Conservation (phyloP, 2,797 vertebrate species). For the Pseudocheirus occidentalis region DNA sequence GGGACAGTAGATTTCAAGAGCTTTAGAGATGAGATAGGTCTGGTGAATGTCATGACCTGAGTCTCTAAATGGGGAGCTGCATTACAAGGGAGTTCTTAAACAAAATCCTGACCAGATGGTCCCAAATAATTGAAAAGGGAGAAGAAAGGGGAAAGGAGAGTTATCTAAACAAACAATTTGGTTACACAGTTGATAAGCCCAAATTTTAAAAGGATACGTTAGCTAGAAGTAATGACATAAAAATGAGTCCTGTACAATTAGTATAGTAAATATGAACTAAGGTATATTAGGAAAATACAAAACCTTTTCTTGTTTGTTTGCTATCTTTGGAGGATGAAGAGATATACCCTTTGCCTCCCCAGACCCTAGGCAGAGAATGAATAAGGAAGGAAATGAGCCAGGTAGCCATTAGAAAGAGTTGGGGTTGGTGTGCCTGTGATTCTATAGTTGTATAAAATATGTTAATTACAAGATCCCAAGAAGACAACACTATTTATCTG, state of each 20-base stretch:
- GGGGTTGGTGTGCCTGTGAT: not conserved
- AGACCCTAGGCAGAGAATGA: not conserved
- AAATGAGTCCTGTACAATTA: not conserved
- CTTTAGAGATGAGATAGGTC: not conserved
- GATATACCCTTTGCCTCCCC: not conserved
- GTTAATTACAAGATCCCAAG: not conserved
- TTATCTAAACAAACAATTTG: not conserved
- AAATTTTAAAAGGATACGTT: not conserved
- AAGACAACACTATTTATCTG: not conserved
- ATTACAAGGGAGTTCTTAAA: not conserved
- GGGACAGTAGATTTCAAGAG: not conserved
- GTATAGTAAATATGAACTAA: not conserved
- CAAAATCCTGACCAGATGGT: not conserved
- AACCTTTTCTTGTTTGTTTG: not conserved
- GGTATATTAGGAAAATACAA: not conserved
- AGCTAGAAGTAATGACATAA: not conserved
- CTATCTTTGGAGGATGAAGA: not conserved
- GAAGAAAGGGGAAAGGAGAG: not conserved
- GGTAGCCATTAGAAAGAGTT: not conserved
- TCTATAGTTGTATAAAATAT: not conserved
- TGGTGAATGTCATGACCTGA: not conserved
- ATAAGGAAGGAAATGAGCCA: not conserved
- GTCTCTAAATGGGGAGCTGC: not conserved
- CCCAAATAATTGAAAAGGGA: not conserved
- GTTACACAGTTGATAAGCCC: not conserved